Percentiles rank a stretch among this genome's conserved stretches.
phyloP scores from a whole-genome alignment of 2,888 invertebrate genomes.

The Cyaniris semiargus region DNA sequence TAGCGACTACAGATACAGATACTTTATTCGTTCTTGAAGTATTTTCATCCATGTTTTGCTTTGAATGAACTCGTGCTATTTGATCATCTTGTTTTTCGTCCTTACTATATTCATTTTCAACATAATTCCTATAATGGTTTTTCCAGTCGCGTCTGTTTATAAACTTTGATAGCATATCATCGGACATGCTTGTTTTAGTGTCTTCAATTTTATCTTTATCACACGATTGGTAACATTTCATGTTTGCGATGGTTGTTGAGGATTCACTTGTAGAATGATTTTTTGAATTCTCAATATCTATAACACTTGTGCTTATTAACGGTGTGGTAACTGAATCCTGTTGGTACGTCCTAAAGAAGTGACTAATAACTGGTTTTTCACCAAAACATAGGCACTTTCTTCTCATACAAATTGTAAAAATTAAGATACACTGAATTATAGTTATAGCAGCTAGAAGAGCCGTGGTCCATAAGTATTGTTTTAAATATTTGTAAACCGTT shows the following conservation, averaged over 20 bases:
- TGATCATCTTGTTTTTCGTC: not conserved
- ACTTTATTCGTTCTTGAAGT: conserved; percentile 37
- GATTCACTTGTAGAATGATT: conserved; percentile 60
- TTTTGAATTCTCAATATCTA: conserved; percentile 62
- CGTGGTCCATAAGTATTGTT: conserved; percentile 50
- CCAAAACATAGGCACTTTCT: conserved; percentile 49
- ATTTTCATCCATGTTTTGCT: conserved; percentile 12
- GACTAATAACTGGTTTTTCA: conserved; percentile 53
- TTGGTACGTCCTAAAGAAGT: conserved; percentile 61
- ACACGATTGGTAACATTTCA: conserved; percentile 67
- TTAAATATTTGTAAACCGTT: conserved; percentile 39
- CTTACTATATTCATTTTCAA: conserved; percentile 37
- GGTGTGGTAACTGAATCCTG: conserved; percentile 69
- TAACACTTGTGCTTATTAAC: conserved; percentile 61
- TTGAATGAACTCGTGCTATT: not conserved
- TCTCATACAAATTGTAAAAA: conserved; percentile 54
- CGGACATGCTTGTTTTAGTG: conserved; percentile 60
- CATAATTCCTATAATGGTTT: conserved; percentile 49
- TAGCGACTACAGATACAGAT: conserved; percentile 33
- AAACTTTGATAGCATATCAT: conserved; percentile 70
- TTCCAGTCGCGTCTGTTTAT: conserved; percentile 66
- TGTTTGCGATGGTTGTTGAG: conserved; percentile 57
- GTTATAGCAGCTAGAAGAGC: conserved; percentile 50
- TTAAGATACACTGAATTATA: conserved; percentile 56
- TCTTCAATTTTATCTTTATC: conserved; percentile 56